These are phyloP conservation scores for Benitochromis conjunctus DNA, from an alignment of 2,113 vertebrate species.

Conservation along the genomic window DNA sequence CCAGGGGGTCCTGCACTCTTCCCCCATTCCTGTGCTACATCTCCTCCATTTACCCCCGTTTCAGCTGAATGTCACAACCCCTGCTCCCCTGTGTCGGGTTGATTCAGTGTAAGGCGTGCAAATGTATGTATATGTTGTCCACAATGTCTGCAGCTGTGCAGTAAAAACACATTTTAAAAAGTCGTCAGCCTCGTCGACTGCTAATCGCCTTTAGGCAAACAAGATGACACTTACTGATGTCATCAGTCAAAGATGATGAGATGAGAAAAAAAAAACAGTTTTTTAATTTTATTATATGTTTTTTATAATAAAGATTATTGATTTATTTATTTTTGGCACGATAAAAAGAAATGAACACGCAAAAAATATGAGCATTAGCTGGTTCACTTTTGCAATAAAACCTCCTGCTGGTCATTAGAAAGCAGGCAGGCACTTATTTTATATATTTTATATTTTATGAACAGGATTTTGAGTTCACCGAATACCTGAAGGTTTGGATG, in stretches of 20 bases:
- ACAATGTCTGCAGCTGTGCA: neutral
- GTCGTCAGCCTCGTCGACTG: neutral
- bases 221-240: neutral
- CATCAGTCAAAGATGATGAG: neutral
- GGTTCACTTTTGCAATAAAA: neutral
- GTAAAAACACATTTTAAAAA: neutral
- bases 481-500: neutral
- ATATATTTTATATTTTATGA: neutral
- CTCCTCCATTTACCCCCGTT: slow-evolving; percentile 5
- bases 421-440: neutral
- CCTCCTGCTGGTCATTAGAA: neutral
- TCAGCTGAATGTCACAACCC: neutral
- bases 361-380: too few relatives aligned
- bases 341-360: neutral
- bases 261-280: neutral
- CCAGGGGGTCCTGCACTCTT: slow-evolving; percentile 34
- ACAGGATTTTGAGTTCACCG: neutral
- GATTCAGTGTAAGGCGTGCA: neutral
- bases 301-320: neutral
- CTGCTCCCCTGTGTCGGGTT: neutral
- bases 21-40: slow-evolving; percentile 7
- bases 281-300: neutral
- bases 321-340: neutral
- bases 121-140: neutral
- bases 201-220: neutral